Evolutionary conservation across 1,140 invertebrate genomes (phyloP), one percentile per base, ranked within the genome.

Genomic region (Papilio dardanus): DNA sequence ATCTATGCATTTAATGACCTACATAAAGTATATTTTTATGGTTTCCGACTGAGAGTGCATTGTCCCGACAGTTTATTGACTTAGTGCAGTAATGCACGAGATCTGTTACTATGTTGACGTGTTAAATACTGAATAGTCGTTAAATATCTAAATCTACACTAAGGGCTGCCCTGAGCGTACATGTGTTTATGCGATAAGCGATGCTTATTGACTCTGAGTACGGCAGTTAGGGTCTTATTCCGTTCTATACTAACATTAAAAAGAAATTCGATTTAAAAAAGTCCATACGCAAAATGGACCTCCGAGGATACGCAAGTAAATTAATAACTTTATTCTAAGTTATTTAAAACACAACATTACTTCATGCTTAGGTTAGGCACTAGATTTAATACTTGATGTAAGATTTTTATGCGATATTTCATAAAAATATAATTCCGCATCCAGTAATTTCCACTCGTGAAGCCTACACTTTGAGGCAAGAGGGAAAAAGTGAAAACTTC

Each of bases 21-120:
- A 62, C 21, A 62, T 62, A 19, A 46, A 6, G 42, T 46, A 62
- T 28, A 62, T 62, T 62, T 62, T 62, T 62, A 62, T 62, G 54
- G 54, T 62, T 62, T 62, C 54, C 54, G 14, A 62, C 54, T 62
- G 54, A 62, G 54, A 62, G 54, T 62, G 24, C 54, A 62, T 28
- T 28, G 54, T 62, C 54, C 54, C 54, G 54, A 6, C 7, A 28
- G 54, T 62, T 62, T 62, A 62, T 62, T 62, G 54, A 62, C 54
- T 62, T 62, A 62, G 54, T 62, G 2, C 54, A 62, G 21, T 8
- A 0, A 28, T 10, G 46, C 50, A 54, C 24, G 54, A 28, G 10
- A 62, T 28, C 54, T 12, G 21, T 62, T 62, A 28, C 54, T 14
- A 62, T 14, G 54, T 16, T 21, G 50, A n/a, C 42, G 50, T 24